Conservation (phyloP, 2,888 invertebrate species). For the Phlogophora meticulosa region DNA sequence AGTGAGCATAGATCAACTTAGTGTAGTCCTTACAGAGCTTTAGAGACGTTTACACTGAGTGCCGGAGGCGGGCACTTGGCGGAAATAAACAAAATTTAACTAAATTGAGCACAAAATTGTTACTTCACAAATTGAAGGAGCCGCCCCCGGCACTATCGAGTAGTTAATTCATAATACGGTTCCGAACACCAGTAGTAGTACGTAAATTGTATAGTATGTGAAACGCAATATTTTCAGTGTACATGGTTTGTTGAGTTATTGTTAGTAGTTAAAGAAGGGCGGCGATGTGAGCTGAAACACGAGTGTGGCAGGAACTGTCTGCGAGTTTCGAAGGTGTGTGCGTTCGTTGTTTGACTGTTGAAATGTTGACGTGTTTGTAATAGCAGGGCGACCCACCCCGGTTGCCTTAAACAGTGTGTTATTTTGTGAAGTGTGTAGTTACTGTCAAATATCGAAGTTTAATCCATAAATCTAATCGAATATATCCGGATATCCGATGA, state of each 20-base stretch:
- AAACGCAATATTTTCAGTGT: slow-evolving; percentile 86
- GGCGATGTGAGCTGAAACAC: slow-evolving; percentile 44
- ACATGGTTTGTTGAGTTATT: slow-evolving; percentile 83
- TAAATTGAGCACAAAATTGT: slow-evolving; percentile 61
- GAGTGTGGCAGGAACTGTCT: slow-evolving; percentile 10
- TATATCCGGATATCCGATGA: slow-evolving; percentile 14
- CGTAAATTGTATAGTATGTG: slow-evolving; percentile 86
- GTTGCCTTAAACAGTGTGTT: slow-evolving; percentile 34
- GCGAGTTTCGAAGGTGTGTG: background rate
- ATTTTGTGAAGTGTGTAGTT: slow-evolving; percentile 30
- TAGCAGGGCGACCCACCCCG: slow-evolving; percentile 19
- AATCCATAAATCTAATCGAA: slow-evolving; percentile 30
- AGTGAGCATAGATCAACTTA: slow-evolving; percentile 85
- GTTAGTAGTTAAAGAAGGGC: slow-evolving; percentile 69
- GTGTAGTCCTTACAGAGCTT: slow-evolving; percentile 84
- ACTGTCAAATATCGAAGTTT: slow-evolving; percentile 20
- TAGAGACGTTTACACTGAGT: slow-evolving; percentile 76
- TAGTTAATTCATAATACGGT: slow-evolving; percentile 82
- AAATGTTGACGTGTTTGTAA: slow-evolving; percentile 46
- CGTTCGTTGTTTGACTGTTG: slow-evolving; percentile 65
- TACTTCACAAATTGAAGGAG: slow-evolving; percentile 66
- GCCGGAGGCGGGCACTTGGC: slow-evolving; percentile 62
- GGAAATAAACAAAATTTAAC: slow-evolving; percentile 49
- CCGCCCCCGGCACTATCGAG: slow-evolving; percentile 69
- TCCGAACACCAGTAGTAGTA: slow-evolving; percentile 86